phyloP scores from a whole-genome alignment of 1,140 invertebrate species.

The Drosophila willistoni region DNA sequence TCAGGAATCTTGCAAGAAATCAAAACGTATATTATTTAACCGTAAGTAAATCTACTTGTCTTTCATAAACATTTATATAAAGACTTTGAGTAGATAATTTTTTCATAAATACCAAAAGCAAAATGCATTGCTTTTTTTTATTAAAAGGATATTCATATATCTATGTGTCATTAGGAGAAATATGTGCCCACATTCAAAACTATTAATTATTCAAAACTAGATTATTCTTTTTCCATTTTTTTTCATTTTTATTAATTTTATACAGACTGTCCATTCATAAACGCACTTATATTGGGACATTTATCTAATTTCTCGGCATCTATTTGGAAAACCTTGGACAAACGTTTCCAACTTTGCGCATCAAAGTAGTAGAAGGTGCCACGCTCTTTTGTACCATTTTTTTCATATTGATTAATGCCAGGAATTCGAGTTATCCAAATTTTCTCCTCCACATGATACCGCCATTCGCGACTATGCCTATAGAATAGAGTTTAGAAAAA shows the following conservation, averaged over 20 bases:
- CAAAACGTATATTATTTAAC: no score
- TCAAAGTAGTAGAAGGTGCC: slow-evolving; percentile 99
- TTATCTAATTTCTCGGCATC: slow-evolving; percentile 98
- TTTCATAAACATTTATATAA: no score
- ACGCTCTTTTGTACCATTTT: slow-evolving; percentile 97
- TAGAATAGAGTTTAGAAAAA: slow-evolving; percentile 33
- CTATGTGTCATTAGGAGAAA: no score
- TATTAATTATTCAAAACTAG: not conserved
- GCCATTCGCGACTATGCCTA: slow-evolving; percentile 98
- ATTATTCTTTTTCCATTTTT: slow-evolving; percentile 69
- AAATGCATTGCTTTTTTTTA: no score
- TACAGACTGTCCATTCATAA: slow-evolving; percentile 84
- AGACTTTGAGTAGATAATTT: no score
- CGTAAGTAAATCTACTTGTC: no score
- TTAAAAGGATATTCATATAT: no score
- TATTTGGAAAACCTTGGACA: slow-evolving; percentile 97
- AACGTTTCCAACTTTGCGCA: slow-evolving; percentile 97
- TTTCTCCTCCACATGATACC: slow-evolving; percentile 99
- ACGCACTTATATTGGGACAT: slow-evolving; percentile 83
- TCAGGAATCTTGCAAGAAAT: no score
- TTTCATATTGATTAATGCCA: slow-evolving; percentile 93
- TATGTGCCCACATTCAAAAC: not conserved
- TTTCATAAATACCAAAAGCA: no score
- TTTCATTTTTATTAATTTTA: slow-evolving; percentile 83
- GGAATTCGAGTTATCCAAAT: slow-evolving; percentile 99